Evolutionary conservation across 2,888 invertebrate species (phyloP), one percentile per base, ranked within the genome.

Genomic region (Octodonta nipae): DNA sequence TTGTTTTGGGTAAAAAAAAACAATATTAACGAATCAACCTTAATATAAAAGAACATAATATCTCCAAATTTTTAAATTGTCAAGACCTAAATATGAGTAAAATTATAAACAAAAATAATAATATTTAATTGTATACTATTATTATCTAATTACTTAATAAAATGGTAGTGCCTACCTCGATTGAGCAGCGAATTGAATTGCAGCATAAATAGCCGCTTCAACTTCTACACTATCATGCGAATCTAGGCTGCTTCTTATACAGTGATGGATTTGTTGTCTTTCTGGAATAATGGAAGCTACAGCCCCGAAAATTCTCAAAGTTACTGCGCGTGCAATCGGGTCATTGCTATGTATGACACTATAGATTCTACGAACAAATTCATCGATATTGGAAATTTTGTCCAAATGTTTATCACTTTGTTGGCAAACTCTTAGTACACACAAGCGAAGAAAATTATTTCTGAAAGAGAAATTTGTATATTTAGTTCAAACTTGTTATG

Each of bases 261-360:
- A 87, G 52, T 95, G 93, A 59, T 96, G 95, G 1, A 93, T 88
- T 62, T 88, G 87, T 53, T 91, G 88, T 43, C 87, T 71, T 63
- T 95, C 92, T 0, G 89, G 84, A 43, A 95, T 91, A 15, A 93
- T 87, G 12, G 84, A 79, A 1, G 93, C 91, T 3, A 92, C 83
- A 26, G 88, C 89, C 1, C 92, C 93, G 15, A 95, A 66, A 0
- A 89, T 89, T 41, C 86, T 70, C 6, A 96, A 62, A 0, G 92
- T 88, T 6, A 95, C 65, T 0, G 93, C 88, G 50, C 95, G 71
- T 0, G 95, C 95, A 5, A 93, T 82, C 0, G 95, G 92, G 64
- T 96, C 96, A 58, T 96, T 96, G 5, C 93, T 91, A 61, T 95
- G 91, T 47, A 89, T 82, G 1, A 96, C 96, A 60, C 86, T 84